Evolutionary conservation across 2,888 invertebrate species (phyloP), one percentile per base, ranked within the genome.

Genomic region (Harpalus rufipes): DNA sequence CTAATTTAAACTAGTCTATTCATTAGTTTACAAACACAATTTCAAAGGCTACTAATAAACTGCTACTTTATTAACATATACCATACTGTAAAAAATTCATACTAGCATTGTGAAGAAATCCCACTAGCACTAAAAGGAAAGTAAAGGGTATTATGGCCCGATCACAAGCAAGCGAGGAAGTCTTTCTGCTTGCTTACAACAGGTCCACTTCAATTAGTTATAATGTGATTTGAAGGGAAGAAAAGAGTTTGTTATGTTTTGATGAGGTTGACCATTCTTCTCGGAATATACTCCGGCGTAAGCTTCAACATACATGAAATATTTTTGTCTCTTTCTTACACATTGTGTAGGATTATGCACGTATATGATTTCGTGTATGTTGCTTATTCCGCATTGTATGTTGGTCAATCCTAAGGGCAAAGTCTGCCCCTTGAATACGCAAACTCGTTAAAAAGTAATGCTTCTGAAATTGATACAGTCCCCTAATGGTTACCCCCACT

Each of bases 241-340:
- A 89, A 90, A 90, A 89, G 89, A 89, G 89, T 90, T 90, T 90
- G 90, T 90, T 90, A 90, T 90, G 89, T 90, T 90, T 90, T 90
- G 90, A 90, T 90, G 90, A 90, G 89, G 90, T 88, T 90, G 90
- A 88, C 89, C 90, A 89, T 90, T 90, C 89, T 89, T 89, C 88
- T 88, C 78, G 83, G 25, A 6, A 7, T 14, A 25, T 1, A 12
- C 10, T 18, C 41, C 78, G 86, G 21, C 32, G 32, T 79, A 5
- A 86, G 83, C 68, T 25, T n/a, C 61, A 79, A 86, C 85, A 18
- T 74, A 76, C 83, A 32, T 39, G 18, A 0, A 8, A 7, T 25
- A n/a, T 25, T 0, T 72, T 12, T 25, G 8, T 65, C 59, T 14
- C 14, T 10, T 68, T 74, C 59, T 82, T 12, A 18, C 74, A 8